phyloP scores from a whole-genome alignment of 2,797 vertebrate species.

The Smutsia temminckii region DNA sequence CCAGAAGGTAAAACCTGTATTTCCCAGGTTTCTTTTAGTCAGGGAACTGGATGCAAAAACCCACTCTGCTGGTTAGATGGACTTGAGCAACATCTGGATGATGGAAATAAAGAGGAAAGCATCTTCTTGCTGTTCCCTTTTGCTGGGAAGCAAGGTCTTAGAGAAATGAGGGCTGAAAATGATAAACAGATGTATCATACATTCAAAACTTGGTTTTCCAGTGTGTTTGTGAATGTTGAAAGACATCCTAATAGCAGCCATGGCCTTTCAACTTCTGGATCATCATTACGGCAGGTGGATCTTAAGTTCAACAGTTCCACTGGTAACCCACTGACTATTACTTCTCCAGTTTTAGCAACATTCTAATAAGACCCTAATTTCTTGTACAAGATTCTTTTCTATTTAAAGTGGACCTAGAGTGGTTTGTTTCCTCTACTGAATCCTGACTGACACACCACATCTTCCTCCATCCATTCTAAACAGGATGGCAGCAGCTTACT shows the following conservation, averaged over 20 bases:
- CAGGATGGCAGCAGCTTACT: neutral
- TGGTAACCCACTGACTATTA: neutral
- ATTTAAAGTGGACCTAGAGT: neutral
- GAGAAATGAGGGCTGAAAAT: neutral
- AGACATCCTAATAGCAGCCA: neutral
- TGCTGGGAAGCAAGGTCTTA: neutral
- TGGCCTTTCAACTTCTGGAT: neutral
- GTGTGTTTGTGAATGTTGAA: neutral
- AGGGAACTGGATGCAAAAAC: neutral
- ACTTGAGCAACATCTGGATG: neutral
- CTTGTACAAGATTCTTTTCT: neutral
- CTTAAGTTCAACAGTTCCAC: neutral
- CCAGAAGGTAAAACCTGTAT: neutral
- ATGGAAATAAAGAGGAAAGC: neutral
- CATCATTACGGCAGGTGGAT: neutral
- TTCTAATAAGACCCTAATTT: neutral
- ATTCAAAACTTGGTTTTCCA: neutral
- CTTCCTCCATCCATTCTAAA: neutral
- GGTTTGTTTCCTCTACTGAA: conserved; percentile 12
- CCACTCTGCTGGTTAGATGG: neutral
- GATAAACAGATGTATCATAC: neutral
- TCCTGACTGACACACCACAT: neutral
- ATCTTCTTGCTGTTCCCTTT: neutral
- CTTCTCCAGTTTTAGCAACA: neutral
- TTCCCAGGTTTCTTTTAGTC: neutral